Percentiles rank a stretch among this genome's conserved stretches.
Evolutionary conservation across 53 echinoderm and acorn worm species (phyloP).

Genomic region (Pentamera pediparva): DNA sequence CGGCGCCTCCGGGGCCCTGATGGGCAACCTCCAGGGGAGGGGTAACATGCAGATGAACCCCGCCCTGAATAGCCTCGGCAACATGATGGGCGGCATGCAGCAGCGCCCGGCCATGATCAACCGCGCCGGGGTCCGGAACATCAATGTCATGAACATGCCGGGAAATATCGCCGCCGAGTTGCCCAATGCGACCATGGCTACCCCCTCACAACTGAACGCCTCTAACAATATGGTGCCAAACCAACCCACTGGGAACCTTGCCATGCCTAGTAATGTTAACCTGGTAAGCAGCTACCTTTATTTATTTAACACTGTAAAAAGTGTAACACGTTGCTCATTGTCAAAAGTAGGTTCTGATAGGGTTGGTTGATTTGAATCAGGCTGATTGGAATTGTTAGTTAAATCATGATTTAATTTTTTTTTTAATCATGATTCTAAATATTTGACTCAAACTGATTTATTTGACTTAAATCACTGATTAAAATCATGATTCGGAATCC

Average conservation of each 20-base stretch:
- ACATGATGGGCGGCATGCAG: constrained; percentile 41
- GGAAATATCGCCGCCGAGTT: constrained; percentile 4
- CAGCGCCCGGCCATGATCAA: constrained; percentile 48
- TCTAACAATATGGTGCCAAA: constrained; percentile 28
- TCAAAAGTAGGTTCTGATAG: no score
- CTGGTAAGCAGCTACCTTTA: not conserved
- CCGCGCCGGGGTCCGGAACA: constrained; percentile 40
- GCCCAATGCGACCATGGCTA: constrained; percentile 24
- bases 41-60: constrained; percentile 56
- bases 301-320: no score
- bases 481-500: no score
- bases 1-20: constrained; percentile 19
- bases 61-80: constrained; percentile 47
- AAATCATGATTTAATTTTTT: no score
- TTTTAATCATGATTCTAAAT: no score
- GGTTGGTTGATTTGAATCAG: no score
- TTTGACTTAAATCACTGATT: no score
- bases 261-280: constrained; percentile 26
- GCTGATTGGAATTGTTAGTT: no score
- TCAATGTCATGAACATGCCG: constrained; percentile 36
- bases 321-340: no score
- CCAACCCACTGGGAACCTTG: constrained; percentile 21
- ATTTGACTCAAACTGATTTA: no score
- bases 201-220: constrained; percentile 17
- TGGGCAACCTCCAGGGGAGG: constrained; percentile 55